These are phyloP conservation scores for Criorhina ranunculi DNA, from an alignment of 2,888 invertebrate genomes.

Conservation along the genomic window DNA sequence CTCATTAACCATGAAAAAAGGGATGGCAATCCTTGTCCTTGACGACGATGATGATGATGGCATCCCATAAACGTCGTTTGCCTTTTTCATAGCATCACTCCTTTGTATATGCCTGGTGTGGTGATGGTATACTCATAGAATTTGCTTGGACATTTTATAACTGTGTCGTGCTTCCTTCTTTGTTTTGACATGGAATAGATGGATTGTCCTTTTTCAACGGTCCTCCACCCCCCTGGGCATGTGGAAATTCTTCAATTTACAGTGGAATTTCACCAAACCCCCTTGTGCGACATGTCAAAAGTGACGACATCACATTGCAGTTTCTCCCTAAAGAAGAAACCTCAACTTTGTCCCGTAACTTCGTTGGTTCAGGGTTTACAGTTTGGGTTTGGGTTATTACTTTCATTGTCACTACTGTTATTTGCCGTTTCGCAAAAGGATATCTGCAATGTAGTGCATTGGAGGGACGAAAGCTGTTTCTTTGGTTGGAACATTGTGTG, in stretches of 20 bases:
- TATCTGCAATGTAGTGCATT: not conserved
- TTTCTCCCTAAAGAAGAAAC: slow-evolving; percentile 10
- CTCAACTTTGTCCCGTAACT: slow-evolving; percentile 32
- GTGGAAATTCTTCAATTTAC: slow-evolving; percentile 40
- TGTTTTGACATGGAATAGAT: slow-evolving; percentile 5
- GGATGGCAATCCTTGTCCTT: slow-evolving; percentile 29
- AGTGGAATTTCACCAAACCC: slow-evolving; percentile 34
- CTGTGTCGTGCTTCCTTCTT: slow-evolving; percentile 23
- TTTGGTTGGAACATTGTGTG: not conserved
- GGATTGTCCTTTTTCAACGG: no score
- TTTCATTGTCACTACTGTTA: slow-evolving; percentile 26
- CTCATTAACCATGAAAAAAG: slow-evolving; percentile 48
- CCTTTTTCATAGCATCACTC: slow-evolving; percentile 31
- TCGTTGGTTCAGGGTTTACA: not conserved
- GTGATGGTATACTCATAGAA: not conserved
- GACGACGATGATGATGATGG: slow-evolving; percentile 42
- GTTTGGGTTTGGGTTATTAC: slow-evolving; percentile 21
- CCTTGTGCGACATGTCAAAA: slow-evolving; percentile 15
- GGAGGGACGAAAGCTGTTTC: not conserved
- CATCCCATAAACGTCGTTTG: slow-evolving; percentile 45
- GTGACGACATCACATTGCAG: slow-evolving; percentile 36
- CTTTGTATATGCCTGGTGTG: slow-evolving; percentile 10
- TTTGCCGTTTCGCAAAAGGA: not conserved
- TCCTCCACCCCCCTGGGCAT: no score
- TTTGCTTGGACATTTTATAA: slow-evolving; percentile 33